Conservation (phyloP, 2,113 vertebrate genomes). For the Tragulus kanchil region DNA sequence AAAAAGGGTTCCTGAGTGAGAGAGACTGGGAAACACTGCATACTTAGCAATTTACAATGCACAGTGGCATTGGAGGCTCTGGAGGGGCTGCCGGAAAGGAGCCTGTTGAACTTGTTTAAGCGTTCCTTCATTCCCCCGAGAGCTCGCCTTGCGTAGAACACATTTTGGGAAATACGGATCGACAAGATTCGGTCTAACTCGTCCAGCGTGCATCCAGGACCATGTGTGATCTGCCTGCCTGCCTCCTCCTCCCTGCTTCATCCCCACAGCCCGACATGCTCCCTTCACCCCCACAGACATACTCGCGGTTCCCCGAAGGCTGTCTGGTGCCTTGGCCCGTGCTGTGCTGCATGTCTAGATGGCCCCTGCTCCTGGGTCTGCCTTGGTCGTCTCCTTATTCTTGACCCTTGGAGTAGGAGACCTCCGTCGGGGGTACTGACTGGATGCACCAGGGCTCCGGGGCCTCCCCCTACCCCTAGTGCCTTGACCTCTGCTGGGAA, state of each 20-base stretch:
- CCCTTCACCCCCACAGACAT: background rate
- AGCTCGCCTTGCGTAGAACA: background rate
- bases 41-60: background rate
- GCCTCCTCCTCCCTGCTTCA: accelerated
- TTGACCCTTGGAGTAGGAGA: background rate
- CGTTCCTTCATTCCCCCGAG: background rate
- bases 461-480: accelerated
- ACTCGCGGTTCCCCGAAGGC: accelerated
- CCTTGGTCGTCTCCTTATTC: background rate
- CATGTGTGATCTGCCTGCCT: accelerated
- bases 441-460: background rate
- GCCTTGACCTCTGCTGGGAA: background rate
- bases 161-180: background rate
- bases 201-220: background rate
- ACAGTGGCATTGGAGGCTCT: background rate
- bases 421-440: background rate
- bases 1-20: slow-evolving; percentile 68
- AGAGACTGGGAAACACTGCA: slow-evolving; percentile 1
- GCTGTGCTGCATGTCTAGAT: background rate
- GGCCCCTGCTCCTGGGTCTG: background rate
- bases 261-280: background rate
- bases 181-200: background rate
- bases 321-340: background rate
- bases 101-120: background rate
- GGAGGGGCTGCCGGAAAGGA: background rate